A percentile compares a stretch with the other conserved stretches of the same genome.
phyloP scores from a whole-genome alignment of 2,113 vertebrate genomes.

The Aplodontia rufa region DNA sequence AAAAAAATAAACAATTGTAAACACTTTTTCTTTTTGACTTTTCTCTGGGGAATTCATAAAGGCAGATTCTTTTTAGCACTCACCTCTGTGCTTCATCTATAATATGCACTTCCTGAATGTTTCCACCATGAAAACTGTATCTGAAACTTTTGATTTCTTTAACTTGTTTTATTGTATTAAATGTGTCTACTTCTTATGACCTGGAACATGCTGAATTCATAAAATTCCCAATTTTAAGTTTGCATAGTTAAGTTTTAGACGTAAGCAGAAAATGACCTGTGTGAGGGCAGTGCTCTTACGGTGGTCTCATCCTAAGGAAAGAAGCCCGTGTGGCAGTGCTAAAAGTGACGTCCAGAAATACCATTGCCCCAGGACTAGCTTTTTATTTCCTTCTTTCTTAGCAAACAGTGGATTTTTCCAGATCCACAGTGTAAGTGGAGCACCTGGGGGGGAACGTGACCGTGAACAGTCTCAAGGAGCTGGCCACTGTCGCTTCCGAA shows the following conservation, averaged over 20 bases:
- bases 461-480: conserved; percentile 87
- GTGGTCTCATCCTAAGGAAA: neutral
- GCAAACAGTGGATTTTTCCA: conserved; percentile 93
- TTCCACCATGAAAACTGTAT: neutral
- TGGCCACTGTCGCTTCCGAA: conserved; percentile 89
- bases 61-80: neutral
- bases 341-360: conserved; percentile 9
- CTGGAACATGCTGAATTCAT: neutral
- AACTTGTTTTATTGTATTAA: neutral
- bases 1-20: neutral
- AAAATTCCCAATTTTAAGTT: neutral
- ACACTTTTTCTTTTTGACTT: neutral
- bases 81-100: neutral
- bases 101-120: neutral
- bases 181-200: neutral
- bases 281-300: neutral
- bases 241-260: neutral
- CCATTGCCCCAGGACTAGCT: conserved; percentile 64
- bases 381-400: conserved; percentile 81
- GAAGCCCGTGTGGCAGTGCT: neutral
- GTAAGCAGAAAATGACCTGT: neutral
- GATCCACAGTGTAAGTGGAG: conserved; percentile 84
- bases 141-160: neutral
- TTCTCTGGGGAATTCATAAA: neutral
- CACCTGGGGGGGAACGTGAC: conserved; percentile 81